phyloP scores from a whole-genome alignment of 2,113 vertebrate genomes.

The Tupaia tana region DNA sequence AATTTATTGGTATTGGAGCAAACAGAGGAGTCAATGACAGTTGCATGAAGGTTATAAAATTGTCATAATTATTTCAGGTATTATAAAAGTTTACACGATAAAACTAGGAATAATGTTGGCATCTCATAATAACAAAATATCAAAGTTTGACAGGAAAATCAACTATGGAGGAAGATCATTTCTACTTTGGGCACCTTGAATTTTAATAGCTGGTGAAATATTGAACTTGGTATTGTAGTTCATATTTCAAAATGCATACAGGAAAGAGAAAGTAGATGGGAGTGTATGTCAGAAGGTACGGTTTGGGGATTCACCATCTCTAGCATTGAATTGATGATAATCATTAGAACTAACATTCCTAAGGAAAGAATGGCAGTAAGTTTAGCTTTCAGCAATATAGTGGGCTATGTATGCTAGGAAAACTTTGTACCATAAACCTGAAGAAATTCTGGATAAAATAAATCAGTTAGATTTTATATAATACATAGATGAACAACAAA shows the following conservation, averaged over 20 bases:
- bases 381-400: background rate
- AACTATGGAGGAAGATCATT: conserved; percentile 3
- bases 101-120: background rate
- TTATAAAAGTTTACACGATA: background rate
- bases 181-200: background rate
- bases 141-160: background rate
- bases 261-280: background rate
- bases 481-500: background rate
- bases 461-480: background rate
- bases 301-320: background rate
- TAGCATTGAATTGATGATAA: background rate
- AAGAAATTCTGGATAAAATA: conserved; percentile 6
- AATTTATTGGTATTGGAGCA: background rate
- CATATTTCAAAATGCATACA: background rate
- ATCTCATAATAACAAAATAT: conserved; percentile 14
- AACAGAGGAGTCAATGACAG: background rate
- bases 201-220: conserved; percentile 46
- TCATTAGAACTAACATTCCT: conserved; percentile 12
- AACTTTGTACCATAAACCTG: background rate
- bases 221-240: background rate
- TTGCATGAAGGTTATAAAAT: background rate
- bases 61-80: background rate
- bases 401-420: background rate
- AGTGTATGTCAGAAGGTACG: background rate
- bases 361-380: background rate